phyloP scores from a whole-genome alignment of 2,113 vertebrate species.

The Geococcyx californianus region DNA sequence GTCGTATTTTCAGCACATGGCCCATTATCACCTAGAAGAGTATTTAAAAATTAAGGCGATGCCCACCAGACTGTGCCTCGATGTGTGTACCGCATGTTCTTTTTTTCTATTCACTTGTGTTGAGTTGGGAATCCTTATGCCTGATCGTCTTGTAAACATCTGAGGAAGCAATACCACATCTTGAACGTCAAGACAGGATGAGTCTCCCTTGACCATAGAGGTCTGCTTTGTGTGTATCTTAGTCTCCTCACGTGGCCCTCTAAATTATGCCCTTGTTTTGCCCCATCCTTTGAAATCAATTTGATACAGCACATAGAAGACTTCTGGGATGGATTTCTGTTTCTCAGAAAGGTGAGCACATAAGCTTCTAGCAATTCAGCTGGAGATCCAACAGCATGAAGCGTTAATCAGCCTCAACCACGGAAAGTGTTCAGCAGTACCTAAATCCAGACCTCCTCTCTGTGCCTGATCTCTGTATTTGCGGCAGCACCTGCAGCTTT shows the following conservation, averaged over 20 bases:
- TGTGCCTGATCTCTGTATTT: background rate
- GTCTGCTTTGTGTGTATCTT: background rate
- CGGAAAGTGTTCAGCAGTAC: background rate
- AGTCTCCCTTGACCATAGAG: background rate
- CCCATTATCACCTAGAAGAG: background rate
- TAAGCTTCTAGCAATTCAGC: background rate
- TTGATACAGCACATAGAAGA: background rate
- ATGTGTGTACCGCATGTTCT: background rate
- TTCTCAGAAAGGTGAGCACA: background rate
- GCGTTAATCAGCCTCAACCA: background rate
- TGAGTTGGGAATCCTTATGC: background rate
- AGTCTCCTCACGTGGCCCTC: background rate
- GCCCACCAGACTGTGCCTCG: background rate
- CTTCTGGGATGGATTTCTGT: background rate
- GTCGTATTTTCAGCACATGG: conserved; percentile 17
- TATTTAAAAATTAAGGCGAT: background rate
- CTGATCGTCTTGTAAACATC: background rate
- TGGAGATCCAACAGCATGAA: background rate
- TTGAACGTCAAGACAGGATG: background rate
- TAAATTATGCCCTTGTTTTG: background rate
- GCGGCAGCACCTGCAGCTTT: background rate
- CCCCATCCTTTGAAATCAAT: background rate
- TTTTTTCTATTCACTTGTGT: background rate
- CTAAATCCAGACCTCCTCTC: background rate
- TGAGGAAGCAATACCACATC: background rate